Evolutionary conservation across 2,797 vertebrate species (phyloP), one percentile per base, ranked within the genome.

Genomic region (Heterohyrax brucei): DNA sequence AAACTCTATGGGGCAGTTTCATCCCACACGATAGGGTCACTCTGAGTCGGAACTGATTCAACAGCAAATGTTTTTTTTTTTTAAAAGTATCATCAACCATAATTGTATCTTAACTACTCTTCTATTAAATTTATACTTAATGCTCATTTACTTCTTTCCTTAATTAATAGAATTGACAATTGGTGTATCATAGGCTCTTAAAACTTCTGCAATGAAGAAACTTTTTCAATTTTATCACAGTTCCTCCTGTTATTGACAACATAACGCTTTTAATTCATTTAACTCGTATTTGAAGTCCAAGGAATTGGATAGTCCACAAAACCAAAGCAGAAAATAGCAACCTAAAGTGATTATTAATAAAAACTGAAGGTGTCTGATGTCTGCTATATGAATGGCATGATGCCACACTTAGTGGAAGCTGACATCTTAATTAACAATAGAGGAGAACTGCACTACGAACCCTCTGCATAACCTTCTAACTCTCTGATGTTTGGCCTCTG

Each of bases 81-180:
- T 39, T 39, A 39, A 39, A 39, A 61, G 14, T 82, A 91, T 50
- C n/a, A 14, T 33, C 48, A 89, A 62, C 26, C 26, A 39, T 28
- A 39, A 24, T 48, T 93, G 46, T 33, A 26, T 91, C 91, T 82
- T 94, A 80, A n/a, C 44, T 94, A 48, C 30, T 84, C 44, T 87
- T 86, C 70, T 72, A 75, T 80, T 86, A 78, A 79, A 78, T 39
- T 89, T 84, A 73, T 84, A 86, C 91, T 82, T 86, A 79, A 39
- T 81, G 68, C 61, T 68, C 7, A 87, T 85, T 96, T 96, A 53
- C 39, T 87, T 94, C 56, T 95, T 4, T 89, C 56, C 30, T 78
- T 87, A 59, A 73, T 87, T 56, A 94, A 88, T 3, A 95, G 26
- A 83, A 72, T 73, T 87, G 39, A 94, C 1, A 79, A 46, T 56